Conservation (phyloP, 2,113 vertebrate species). For the Psittacula cyanocephala region DNA sequence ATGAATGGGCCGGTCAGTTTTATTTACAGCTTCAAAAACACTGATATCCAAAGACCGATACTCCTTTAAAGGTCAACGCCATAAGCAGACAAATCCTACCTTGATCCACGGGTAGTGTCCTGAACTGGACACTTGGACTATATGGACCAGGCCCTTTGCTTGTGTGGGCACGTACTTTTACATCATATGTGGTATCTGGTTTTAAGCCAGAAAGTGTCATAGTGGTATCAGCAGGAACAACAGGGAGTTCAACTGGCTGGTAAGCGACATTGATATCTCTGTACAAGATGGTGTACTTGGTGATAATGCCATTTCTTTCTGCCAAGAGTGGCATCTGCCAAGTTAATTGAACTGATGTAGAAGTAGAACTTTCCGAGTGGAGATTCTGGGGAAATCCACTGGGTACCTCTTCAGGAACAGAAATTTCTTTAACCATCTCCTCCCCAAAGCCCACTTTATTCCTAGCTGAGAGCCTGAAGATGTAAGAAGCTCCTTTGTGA, state of each 20-base stretch:
- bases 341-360: conserved; percentile 90
- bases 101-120: conserved; percentile 99
- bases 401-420: conserved; percentile 90
- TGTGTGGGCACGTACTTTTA: conserved; percentile 99
- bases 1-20: conserved; percentile 73
- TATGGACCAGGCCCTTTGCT: conserved; percentile 98
- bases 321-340: conserved; percentile 90
- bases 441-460: conserved; percentile 99
- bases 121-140: conserved; percentile 99
- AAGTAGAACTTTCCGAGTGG: conserved; percentile 87
- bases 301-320: conserved; percentile 91
- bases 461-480: conserved; percentile 92
- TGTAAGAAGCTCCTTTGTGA: conserved; percentile 93
- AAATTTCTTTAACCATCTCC: conserved; percentile 95
- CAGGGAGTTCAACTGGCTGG: conserved; percentile 90
- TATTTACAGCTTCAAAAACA: conserved; percentile 78
- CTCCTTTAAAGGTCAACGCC: conserved; percentile 78
- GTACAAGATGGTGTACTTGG: conserved; percentile 93
- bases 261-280: conserved; percentile 98
- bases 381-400: conserved; percentile 95
- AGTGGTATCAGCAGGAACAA: conserved; percentile 90
- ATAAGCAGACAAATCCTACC: conserved; percentile 96
- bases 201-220: conserved; percentile 92
- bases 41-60: conserved; percentile 78
- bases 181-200: conserved; percentile 98